Evolutionary conservation across 2,113 vertebrate genomes (phyloP).

Genomic region (Chaetodon auriga): DNA sequence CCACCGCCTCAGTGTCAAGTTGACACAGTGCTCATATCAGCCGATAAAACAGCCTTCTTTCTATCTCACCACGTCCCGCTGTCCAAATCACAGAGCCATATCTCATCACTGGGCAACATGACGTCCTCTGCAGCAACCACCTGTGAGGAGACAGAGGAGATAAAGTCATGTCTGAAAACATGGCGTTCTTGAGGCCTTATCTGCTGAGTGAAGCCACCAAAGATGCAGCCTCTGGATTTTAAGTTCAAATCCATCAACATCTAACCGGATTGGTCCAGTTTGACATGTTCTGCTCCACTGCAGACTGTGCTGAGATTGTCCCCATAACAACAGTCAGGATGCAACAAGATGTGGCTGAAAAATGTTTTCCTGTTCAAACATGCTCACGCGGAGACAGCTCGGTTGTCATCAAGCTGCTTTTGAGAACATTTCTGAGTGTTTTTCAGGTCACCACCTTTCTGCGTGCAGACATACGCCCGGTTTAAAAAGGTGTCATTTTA

Average conservation of each 20-base stretch:
- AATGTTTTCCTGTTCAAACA: not conserved
- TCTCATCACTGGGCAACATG: slow-evolving; percentile 91
- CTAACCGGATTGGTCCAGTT: accelerated
- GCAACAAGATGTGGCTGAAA: not conserved
- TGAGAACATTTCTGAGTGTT: not conserved
- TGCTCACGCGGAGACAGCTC: not conserved
- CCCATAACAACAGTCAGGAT: not conserved
- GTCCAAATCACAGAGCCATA: slow-evolving; percentile 93
- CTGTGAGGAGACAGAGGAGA: slow-evolving; percentile 73
- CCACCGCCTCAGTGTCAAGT: slow-evolving; percentile 4
- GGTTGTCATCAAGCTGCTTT: not conserved
- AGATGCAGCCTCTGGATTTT: not conserved
- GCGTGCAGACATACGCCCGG: no score
- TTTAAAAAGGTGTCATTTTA: no score
- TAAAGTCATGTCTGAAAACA: not conserved
- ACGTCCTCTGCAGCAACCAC: slow-evolving; percentile 90
- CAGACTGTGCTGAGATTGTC: not conserved
- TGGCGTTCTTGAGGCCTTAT: not conserved
- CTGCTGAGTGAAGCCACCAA: not conserved
- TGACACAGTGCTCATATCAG: slow-evolving; percentile 12
- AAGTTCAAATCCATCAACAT: not conserved
- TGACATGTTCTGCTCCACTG: not conserved
- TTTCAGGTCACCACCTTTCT: not conserved
- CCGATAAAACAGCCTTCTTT: not conserved
- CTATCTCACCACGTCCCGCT: slow-evolving; percentile 90